Percentiles rank a stretch among this genome's conserved stretches.
Evolutionary conservation across 2,888 invertebrate species (phyloP).

Genomic region (Holacanthella duospinosa): DNA sequence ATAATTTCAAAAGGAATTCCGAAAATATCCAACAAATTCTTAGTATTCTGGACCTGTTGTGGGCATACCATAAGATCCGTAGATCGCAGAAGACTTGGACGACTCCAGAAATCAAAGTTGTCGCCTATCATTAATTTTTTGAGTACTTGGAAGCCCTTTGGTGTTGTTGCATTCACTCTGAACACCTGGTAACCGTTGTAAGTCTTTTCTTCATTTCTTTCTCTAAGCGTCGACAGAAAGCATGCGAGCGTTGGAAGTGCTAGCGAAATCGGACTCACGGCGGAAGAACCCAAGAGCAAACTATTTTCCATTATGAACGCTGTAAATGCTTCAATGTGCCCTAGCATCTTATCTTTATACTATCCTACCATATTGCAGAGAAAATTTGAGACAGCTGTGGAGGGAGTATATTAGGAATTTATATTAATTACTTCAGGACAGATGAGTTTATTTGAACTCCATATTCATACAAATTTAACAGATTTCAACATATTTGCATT

Average conservation of each 20-base stretch:
- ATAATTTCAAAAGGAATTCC: slow-evolving; percentile 23
- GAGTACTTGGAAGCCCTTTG: slow-evolving; percentile 16
- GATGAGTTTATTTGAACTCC: no score
- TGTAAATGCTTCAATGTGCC: no score
- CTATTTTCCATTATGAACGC: no score
- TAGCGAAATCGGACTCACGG: neutral
- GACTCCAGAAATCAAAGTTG: slow-evolving; percentile 48
- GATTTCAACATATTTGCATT: no score
- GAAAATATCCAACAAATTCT: slow-evolving; percentile 19
- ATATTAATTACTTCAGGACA: no score
- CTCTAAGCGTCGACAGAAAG: slow-evolving; percentile 21
- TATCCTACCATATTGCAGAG: no score
- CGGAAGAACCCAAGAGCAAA: no score
- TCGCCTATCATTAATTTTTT: slow-evolving; percentile 21
- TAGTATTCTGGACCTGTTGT: slow-evolving; percentile 40
- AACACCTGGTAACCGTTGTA: slow-evolving; percentile 32
- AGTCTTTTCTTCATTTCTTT: slow-evolving; percentile 14
- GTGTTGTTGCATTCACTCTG: slow-evolving; percentile 22
- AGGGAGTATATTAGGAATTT: no score
- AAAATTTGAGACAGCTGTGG: no score
- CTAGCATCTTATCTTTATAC: no score
- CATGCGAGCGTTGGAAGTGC: slow-evolving; percentile 33
- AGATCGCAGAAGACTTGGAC: slow-evolving; percentile 47
- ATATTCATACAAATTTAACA: no score
- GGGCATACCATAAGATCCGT: slow-evolving; percentile 64